Conservation (phyloP, 1,140 invertebrate genomes). For the Drosophila yakuba region DNA sequence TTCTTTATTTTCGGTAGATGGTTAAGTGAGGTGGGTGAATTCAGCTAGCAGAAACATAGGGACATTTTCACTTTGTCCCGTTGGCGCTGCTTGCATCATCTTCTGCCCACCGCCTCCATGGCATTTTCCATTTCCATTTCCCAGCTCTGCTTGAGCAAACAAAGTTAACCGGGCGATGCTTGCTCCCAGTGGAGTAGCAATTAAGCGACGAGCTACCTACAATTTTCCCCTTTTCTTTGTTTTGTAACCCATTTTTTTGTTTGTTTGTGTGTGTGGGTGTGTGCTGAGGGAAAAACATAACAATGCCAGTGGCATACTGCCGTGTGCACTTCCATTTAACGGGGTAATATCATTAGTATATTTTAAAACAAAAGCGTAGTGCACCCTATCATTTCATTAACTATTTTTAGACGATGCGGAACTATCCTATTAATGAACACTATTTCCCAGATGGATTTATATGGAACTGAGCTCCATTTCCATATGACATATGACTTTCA, state of each 20-base stretch:
- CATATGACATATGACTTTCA: too few relatives aligned
- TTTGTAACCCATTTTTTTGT: neutral
- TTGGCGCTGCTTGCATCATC: constrained; percentile 46
- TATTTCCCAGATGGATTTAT: too few relatives aligned
- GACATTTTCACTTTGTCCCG: constrained; percentile 69
- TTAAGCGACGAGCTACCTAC: constrained; percentile 30
- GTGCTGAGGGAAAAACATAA: constrained; percentile 5
- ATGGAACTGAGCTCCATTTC: too few relatives aligned
- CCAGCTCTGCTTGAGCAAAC: constrained; percentile 34
- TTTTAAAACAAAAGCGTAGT: neutral
- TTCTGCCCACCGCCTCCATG: neutral
- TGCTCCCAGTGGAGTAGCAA: constrained; percentile 25
- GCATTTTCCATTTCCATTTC: constrained; percentile 28
- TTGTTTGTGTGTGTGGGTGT: neutral
- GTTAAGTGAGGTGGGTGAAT: neutral
- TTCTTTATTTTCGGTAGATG: constrained; percentile 10
- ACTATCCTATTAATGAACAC: too few relatives aligned
- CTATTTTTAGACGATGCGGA: too few relatives aligned
- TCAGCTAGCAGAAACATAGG: constrained; percentile 27
- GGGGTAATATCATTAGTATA: neutral
- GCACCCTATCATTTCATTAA: too few relatives aligned
- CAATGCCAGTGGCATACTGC: neutral
- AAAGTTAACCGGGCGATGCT: constrained; percentile 33
- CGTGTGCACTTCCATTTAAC: neutral
- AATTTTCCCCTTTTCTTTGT: constrained; percentile 8